Evolutionary conservation across 30 jellyfish, hydroid and myxozoan species (phyloP).

Genomic region (Aurelia aurita): DNA sequence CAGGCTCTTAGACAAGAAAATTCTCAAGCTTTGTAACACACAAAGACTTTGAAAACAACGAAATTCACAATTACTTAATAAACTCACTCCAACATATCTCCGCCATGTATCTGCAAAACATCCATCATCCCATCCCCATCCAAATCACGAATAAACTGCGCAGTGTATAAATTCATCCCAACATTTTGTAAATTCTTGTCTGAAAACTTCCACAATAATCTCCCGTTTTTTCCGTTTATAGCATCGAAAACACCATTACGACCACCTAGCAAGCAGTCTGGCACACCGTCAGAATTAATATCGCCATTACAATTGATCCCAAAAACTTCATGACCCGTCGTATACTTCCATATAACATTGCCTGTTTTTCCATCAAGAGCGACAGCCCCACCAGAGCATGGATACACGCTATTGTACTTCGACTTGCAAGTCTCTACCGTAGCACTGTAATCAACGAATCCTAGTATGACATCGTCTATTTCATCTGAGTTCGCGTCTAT

Average conservation of each 20-base stretch:
- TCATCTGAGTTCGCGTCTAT: constrained; percentile 84
- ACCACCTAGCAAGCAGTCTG: constrained; percentile 91
- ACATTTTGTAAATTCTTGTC: constrained; percentile 28
- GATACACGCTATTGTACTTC: constrained; percentile 7
- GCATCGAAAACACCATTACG: constrained; percentile 91
- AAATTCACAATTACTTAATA: neutral
- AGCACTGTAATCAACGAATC: constrained; percentile 70
- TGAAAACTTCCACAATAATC: constrained; percentile 71
- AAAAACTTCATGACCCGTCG: constrained; percentile 64
- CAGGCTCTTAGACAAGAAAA: too few species aligned
- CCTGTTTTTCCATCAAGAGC: constrained; percentile 91
- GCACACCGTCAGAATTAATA: constrained; percentile 77
- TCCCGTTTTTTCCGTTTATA: constrained; percentile 80
- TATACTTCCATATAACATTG: constrained; percentile 76
- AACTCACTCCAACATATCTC: constrained; percentile 91
- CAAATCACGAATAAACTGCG: constrained; percentile 84
- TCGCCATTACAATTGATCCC: constrained; percentile 94
- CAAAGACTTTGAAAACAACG: neutral
- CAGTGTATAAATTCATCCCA: constrained; percentile 79
- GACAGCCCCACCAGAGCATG: constrained; percentile 85
- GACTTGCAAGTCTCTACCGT: too few species aligned
- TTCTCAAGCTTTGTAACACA: too few species aligned
- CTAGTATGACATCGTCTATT: constrained; percentile 68
- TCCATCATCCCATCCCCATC: constrained; percentile 87
- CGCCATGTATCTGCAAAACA: constrained; percentile 87